Percentiles rank a stretch among this genome's conserved stretches.
phyloP scores from a whole-genome alignment of 2,113 vertebrate genomes.

The Orthonyx spaldingii region DNA sequence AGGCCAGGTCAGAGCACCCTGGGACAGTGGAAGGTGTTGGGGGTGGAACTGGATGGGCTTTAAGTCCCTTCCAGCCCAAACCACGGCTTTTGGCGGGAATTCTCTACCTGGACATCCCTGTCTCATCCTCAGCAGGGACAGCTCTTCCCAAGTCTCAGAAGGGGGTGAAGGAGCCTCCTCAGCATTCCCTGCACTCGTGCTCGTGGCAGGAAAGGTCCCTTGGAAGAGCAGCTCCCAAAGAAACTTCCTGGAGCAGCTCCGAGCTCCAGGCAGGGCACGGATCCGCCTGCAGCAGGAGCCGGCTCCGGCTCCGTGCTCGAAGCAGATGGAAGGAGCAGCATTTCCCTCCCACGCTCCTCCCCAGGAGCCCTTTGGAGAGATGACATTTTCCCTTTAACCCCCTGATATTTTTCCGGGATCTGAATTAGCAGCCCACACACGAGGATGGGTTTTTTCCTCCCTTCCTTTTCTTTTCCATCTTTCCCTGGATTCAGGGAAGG shows the following conservation, averaged over 20 bases:
- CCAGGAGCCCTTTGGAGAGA: not conserved
- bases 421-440: not conserved
- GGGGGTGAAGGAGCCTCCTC: not conserved
- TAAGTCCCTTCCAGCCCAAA: not conserved
- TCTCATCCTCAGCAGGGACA: not conserved
- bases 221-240: not conserved
- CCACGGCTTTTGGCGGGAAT: not conserved
- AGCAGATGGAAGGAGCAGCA: not conserved
- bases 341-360: constrained; percentile 9
- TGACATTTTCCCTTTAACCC: not conserved
- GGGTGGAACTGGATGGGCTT: not conserved
- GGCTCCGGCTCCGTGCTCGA: not conserved
- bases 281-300: not conserved
- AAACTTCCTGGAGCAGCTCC: not conserved
- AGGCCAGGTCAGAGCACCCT: not conserved
- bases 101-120: fast-evolving
- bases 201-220: not conserved
- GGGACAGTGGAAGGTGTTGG: fast-evolving
- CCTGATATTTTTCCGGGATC: not conserved
- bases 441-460: not conserved
- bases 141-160: not conserved
- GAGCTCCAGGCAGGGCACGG: not conserved
- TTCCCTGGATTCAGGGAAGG: not conserved
- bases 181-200: not conserved
- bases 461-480: not conserved